Base-by-base conservation (phyloP, 2,888 invertebrate species). In the Doris montereyensis region DNA sequence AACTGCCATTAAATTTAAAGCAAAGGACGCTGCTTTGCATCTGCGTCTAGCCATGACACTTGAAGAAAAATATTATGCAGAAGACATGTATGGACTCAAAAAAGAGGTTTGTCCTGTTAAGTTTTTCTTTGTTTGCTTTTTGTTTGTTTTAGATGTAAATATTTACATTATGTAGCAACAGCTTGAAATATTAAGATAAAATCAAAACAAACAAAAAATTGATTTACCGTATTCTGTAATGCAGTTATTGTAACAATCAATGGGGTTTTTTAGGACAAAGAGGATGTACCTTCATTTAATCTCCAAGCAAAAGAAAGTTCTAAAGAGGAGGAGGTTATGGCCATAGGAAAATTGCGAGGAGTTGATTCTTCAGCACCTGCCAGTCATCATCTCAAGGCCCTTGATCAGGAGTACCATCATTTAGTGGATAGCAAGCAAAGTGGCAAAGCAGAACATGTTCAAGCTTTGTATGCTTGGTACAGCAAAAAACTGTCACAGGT, bases 401-500 rank as follows among this genome's bases (percentile, higher is more conserved):
- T 91, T 73, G 91, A 91, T 78, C 84, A 86, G 81, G 91, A 91
- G 79, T 91, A 89, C 79, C 90, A 91, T 77, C 87, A 88, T 78
- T 83, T 90, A 30, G 60, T 88, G 21, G 86, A 87, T 32, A 85
- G 82, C 28, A 87, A 88, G 26, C 90, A 91, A 78, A 85, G 88
- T 70, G 86, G 83, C 21, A 88, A 89, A 78, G 89, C 91, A 34
- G 91, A 91, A 77, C 89, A 90, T 83, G 89, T 91, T 0, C 87
- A 87, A 86, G 84, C 76, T n/a, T 82, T 91, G 58, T 91, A 83
- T 84, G 88, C 82, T 2, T 91, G 90, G 90, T 91, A 90, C 84
- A 88, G 89, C 76, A 91, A 91, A 83, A 89, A 90, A 80, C 87
- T 88, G 21, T 88, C 88, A 67, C 88, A 89, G 87, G 91, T 91